Evolutionary conservation across 2,888 invertebrate species (phyloP), one percentile per base, ranked within the genome.

Genomic region (Lasiommata megera): DNA sequence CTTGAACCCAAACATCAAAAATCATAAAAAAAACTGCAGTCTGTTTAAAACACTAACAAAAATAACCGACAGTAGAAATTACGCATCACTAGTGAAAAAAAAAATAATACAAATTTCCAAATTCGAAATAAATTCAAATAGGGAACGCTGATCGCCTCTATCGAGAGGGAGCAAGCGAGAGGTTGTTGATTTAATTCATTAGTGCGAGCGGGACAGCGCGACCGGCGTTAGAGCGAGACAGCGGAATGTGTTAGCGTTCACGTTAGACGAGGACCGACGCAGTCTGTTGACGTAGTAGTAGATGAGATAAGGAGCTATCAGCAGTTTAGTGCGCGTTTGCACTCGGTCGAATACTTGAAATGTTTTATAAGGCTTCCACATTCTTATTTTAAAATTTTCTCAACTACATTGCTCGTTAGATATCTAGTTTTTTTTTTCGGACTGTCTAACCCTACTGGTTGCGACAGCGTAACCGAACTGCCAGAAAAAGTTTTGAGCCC

Each of bases 151-250:
- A 74, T 75, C 73, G 78, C 79, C 75, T 80, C 74, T 80, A 81
- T 82, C 84, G 84, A 81, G 78, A 80, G 82, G 79, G 84, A 81
- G 82, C 76, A 79, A 81, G 88, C 88, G 84, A 89, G 84, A 86
- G 88, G 86, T 82, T 85, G 88, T 84, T 89, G 88, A 87, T 87
- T 86, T 82, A 90, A 91, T 92, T 92, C 92, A 89, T 92, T 92
- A 91, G 89, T 72, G 78, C 63, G 77, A 82, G 64, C 61, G 82
- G 77, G 84, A 82, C 68, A 66, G 74, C 57, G 67, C 70, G 66
- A 77, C 72, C 67, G 74, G 76, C 75, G 83, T 76, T 77, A 64
- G 77, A 82, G 68, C 64, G 80, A 46, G 75, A 78, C 54, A 59
- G 52, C 16, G 51, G 8, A 56, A 69, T 60, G 65, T 65, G 61